Percentiles rank a stretch among this genome's conserved stretches.
Conservation (phyloP, 2,888 invertebrate species). For the Hylaea fasciaria region DNA sequence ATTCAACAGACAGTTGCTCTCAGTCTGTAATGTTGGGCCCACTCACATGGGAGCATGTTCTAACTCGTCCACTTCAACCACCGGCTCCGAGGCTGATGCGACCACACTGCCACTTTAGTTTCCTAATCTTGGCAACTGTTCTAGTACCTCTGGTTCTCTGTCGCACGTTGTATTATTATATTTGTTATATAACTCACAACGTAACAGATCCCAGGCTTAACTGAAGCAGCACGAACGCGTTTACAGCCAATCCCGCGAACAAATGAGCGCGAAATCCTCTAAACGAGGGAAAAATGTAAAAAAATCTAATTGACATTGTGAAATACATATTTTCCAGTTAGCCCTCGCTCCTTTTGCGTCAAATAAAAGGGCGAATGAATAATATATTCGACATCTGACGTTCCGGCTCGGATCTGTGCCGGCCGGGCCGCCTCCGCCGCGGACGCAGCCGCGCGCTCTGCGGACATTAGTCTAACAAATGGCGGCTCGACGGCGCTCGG, state of each 20-base stretch:
- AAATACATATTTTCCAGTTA: constrained; percentile 32
- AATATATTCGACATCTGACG: constrained; percentile 25
- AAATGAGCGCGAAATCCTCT: constrained; percentile 23
- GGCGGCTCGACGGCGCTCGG: neutral
- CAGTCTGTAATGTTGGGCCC: too few relatives aligned
- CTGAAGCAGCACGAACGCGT: neutral
- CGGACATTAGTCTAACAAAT: neutral
- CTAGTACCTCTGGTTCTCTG: too few relatives aligned
- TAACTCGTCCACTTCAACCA: too few relatives aligned
- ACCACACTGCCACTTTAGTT: neutral
- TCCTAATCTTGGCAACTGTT: too few relatives aligned
- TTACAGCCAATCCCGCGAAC: constrained; percentile 11
- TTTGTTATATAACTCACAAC: neutral
- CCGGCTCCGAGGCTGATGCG: too few relatives aligned
- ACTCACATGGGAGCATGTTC: too few relatives aligned
- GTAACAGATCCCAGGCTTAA: neutral
- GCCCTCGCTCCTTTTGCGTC: constrained; percentile 6
- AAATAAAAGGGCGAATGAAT: constrained; percentile 22
- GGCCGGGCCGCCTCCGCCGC: constrained; percentile 13
- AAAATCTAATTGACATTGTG: constrained; percentile 30
- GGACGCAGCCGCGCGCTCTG: neutral
- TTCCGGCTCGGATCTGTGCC: constrained; percentile 18
- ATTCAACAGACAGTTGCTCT: too few relatives aligned
- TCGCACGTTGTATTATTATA: neutral
- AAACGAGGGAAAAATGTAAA: constrained; percentile 30